Evolutionary conservation across 2,888 invertebrate genomes (phyloP), one percentile per base, ranked within the genome.

Genomic region (Schizotus pectinicornis): DNA sequence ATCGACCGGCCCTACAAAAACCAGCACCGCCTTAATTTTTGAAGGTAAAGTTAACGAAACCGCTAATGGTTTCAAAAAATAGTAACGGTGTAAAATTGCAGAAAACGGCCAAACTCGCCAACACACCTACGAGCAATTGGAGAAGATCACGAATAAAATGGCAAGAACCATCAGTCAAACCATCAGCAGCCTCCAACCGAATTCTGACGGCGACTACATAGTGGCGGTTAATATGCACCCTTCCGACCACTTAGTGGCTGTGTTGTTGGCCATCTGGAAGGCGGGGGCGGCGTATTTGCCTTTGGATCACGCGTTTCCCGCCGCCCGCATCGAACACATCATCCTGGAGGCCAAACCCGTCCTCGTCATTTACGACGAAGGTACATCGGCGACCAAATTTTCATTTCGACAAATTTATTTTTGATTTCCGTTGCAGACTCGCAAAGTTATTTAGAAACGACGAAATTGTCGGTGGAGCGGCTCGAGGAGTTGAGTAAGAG

Each of bases 251-350:
- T 74, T 90, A 54, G 84, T 93, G 6, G 81, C 85, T 31, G 80
- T 88, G 0, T 78, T 95, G 12, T 77, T 94, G 59, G 87, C 91
- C 0, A 86, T 89, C 47, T 88, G 92, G 86, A 93, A 94, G 79
- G 83, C 89, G 0, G 94, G 94, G 0, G 91, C 90, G 9, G 90
- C 93, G 0, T 95, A 95, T 79, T 81, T 94, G 49, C 94, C 95
- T 0, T 82, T 95, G 69, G 94, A 94, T 74, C 86, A 88, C 0
- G 84, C 83, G 33, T 85, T 85, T 64, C 94, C 94, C 0, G 84
- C 84, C 22, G 84, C 85, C 1, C 84, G 94, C 64, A 85, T 93
- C 39, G 83, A 86, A 12, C 91, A 93, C 70, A 93, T 94, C 50
- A 75, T 94, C 8, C 80, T 83, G 12, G 93, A 93, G 74, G 85